These are phyloP conservation scores for Xiphorhynchus erythropygius DNA, from an alignment of 2,797 vertebrate species.

Conservation along the genomic window DNA sequence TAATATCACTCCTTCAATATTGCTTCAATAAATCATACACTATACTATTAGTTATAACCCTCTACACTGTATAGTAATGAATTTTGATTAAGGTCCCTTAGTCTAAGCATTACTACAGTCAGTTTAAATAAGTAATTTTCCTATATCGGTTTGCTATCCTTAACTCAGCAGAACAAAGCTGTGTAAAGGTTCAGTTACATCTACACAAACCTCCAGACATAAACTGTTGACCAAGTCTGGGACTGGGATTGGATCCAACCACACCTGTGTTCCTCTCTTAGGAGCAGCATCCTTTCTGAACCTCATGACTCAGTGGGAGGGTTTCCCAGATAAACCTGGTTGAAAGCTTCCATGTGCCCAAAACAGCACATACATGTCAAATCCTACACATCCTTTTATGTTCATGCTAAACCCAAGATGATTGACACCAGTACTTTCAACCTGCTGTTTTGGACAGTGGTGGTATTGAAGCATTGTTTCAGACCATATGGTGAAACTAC, in stretches of 20 bases:
- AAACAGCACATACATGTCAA: background rate
- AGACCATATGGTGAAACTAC: background rate
- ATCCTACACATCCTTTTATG: background rate
- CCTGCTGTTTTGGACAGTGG: rapidly evolving
- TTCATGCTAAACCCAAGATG: background rate
- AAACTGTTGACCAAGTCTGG: background rate
- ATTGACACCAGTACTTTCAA: background rate
- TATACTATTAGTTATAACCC: background rate
- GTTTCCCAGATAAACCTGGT: background rate
- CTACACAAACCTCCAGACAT: background rate
- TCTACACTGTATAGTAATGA: background rate
- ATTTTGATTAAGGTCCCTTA: background rate
- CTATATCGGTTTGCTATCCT: background rate
- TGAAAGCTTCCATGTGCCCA: background rate
- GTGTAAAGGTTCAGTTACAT: background rate
- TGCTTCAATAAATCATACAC: background rate
- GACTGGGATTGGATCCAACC: background rate
- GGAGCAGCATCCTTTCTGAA: background rate
- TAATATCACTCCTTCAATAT: background rate
- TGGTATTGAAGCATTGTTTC: background rate
- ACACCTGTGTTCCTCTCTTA: background rate
- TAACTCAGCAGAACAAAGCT: background rate
- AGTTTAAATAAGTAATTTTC: background rate
- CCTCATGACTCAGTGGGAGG: background rate
- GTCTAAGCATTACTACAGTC: background rate